Evolutionary conservation across 2,888 invertebrate genomes (phyloP).

Genomic region (Sphaerophoria rueppellii): DNA sequence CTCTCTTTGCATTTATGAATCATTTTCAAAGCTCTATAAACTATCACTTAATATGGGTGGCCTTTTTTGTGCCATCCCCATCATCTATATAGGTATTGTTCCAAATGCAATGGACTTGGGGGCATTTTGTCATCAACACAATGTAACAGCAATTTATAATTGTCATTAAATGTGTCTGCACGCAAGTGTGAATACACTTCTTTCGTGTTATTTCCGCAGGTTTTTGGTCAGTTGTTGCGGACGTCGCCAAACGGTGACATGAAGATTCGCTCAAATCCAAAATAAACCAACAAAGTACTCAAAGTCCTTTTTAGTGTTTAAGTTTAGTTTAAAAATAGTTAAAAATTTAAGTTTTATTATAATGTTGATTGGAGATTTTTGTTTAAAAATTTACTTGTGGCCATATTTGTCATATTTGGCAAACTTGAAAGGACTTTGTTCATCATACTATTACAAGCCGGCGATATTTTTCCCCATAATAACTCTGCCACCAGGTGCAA

Average conservation of each 20-base stretch:
- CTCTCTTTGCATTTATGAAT: conserved; percentile 34
- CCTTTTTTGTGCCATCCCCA: background rate
- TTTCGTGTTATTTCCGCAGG: conserved; percentile 10
- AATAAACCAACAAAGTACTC: too few relatives aligned
- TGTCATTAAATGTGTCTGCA: conserved; percentile 25
- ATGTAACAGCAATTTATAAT: conserved; percentile 22
- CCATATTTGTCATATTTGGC: conserved; percentile 81
- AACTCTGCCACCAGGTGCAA: conserved; percentile 76
- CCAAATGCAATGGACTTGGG: background rate
- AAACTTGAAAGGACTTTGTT: conserved; percentile 80
- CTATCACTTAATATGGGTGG: conserved; percentile 5
- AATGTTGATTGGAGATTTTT: conserved; percentile 79
- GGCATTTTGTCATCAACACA: background rate
- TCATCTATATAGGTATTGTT: background rate
- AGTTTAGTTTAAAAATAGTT: background rate
- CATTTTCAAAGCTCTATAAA: conserved; percentile 17
- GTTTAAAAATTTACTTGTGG: conserved; percentile 80
- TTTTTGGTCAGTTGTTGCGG: conserved; percentile 43
- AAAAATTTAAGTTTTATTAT: background rate
- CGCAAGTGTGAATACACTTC: conserved; percentile 6
- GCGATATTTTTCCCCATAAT: conserved; percentile 78
- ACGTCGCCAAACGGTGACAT: conserved; percentile 34
- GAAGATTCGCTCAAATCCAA: conserved; percentile 19
- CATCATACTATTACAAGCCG: conserved; percentile 73
- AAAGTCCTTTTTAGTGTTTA: background rate